phyloP scores from a whole-genome alignment of 2,797 vertebrate genomes.

The Oreortyx pictus region DNA sequence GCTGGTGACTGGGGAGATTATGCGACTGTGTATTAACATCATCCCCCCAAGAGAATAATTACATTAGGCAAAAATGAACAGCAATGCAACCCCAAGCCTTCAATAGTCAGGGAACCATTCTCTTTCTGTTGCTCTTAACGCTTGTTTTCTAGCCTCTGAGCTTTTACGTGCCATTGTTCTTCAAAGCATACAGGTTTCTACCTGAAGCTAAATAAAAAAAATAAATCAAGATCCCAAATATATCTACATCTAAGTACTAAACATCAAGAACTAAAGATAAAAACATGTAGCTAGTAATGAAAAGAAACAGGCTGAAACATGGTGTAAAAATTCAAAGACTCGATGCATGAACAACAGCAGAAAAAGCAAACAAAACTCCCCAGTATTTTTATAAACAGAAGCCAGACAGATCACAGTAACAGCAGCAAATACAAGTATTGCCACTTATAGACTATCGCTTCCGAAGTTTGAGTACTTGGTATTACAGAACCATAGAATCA shows the following conservation, averaged over 20 bases:
- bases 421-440: background rate
- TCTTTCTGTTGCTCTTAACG: background rate
- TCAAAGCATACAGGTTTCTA: background rate
- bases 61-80: background rate
- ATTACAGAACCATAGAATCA: background rate
- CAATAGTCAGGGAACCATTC: fast-evolving
- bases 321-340: background rate
- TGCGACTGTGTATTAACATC: background rate
- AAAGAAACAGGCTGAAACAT: background rate
- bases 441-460: background rate
- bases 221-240: background rate
- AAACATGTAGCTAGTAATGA: background rate
- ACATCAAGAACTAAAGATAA: too few species aligned
- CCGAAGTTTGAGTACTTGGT: background rate
- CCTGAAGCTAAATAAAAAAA: background rate
- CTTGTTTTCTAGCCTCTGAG: background rate
- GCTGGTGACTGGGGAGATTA: background rate
- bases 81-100: background rate
- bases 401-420: background rate
- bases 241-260: background rate
- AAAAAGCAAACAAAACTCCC: background rate
- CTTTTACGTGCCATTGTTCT: background rate
- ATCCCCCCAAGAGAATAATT: background rate
- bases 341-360: background rate
- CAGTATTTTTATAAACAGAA: background rate